Conservation (phyloP, 2,888 invertebrate species). For the Eupsilia transversa region DNA sequence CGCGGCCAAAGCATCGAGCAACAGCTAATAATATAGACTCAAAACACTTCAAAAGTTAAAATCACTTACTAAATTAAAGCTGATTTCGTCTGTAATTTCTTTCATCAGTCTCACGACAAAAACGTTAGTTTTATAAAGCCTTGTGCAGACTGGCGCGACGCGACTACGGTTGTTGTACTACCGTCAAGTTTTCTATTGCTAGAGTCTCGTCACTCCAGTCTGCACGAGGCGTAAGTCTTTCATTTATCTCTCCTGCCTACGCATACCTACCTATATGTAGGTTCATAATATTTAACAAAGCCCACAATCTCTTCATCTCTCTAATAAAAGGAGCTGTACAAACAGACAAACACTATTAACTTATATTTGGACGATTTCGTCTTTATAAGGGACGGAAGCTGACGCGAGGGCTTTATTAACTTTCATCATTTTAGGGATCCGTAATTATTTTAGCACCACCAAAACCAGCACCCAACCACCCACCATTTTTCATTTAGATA, state of each 20-base stretch:
- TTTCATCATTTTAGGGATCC: constrained; percentile 46
- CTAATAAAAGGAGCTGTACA: constrained; percentile 63
- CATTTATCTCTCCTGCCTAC: constrained; percentile 5
- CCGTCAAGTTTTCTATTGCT: too few species aligned
- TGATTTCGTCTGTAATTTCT: not conserved
- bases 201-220: too few species aligned
- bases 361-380: constrained; percentile 62
- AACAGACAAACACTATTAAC: constrained; percentile 65
- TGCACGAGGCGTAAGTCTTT: too few species aligned
- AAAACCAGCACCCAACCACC: too few species aligned
- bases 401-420: constrained; percentile 56
- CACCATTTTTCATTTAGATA: too few species aligned
- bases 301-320: constrained; percentile 56
- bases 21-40: not conserved
- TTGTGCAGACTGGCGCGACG: too few species aligned
- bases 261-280: not conserved
- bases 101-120: not conserved
- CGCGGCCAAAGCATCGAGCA: not conserved
- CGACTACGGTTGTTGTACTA: too few species aligned
- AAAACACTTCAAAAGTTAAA: not conserved
- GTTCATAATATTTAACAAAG: constrained; percentile 37
- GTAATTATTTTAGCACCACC: too few species aligned
- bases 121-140: too few species aligned
- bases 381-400: constrained; percentile 48
- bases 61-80: not conserved